Evolutionary conservation across 1,140 invertebrate genomes (phyloP).

Genomic region (Dreissena polymorpha): DNA sequence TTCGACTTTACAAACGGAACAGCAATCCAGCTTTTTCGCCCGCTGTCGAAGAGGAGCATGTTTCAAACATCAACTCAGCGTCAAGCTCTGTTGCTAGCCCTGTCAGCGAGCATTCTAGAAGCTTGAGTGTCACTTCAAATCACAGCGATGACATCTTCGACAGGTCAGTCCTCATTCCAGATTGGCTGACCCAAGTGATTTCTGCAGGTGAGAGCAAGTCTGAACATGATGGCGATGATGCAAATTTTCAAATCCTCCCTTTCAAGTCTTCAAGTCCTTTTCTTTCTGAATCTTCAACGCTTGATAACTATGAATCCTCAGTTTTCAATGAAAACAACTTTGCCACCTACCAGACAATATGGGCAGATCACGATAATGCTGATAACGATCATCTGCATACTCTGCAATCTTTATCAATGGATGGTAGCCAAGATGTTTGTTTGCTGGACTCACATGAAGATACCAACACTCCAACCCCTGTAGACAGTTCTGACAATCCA

Average conservation of each 20-base stretch:
- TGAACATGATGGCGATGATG: conserved; percentile 13
- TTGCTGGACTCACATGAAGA: not conserved
- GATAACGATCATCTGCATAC: not conserved
- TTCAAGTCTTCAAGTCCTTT: conserved; percentile 48
- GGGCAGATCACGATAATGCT: not conserved
- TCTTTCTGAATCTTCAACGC: conserved; percentile 10
- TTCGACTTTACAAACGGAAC: conserved; percentile 64
- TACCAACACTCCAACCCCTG: conserved; percentile 49
- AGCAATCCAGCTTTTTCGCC: conserved; percentile 60
- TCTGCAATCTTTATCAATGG: not conserved
- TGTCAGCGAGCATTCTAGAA: not conserved
- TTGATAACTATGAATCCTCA: not conserved
- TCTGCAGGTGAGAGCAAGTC: conserved; percentile 23
- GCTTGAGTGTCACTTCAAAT: conserved; percentile 25
- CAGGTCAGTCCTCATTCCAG: conserved; percentile 44
- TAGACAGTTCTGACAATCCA: not conserved
- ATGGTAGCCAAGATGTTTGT: not conserved
- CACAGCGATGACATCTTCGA: conserved; percentile 41
- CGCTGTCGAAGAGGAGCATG: conserved; percentile 4
- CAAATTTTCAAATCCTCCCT: not conserved
- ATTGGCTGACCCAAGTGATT: conserved; percentile 46
- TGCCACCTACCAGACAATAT: not conserved
- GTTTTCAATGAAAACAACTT: not conserved
- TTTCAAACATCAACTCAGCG: conserved; percentile 1
- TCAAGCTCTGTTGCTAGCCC: conserved; percentile 24